These are phyloP conservation scores for Bufotes viridis DNA, from an alignment of 2,797 vertebrate genomes.

Conservation along the genomic window DNA sequence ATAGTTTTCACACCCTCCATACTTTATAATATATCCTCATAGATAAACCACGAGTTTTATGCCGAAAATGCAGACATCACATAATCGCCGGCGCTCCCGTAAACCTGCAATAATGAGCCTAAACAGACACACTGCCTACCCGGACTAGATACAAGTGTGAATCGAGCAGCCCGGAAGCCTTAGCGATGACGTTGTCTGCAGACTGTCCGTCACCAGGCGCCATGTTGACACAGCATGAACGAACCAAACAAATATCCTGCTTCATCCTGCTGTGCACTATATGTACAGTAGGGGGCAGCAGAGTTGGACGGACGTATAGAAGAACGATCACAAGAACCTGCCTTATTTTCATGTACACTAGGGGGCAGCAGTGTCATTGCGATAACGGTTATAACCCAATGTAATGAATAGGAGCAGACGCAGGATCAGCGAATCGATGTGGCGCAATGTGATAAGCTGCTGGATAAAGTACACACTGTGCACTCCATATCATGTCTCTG, in stretches of 20 bases:
- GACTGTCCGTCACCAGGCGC: background rate
- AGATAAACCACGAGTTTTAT: too few species aligned
- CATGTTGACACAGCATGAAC: background rate
- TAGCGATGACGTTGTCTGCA: conserved; percentile 33
- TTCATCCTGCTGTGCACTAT: background rate
- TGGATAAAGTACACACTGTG: too few species aligned
- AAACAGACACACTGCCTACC: conserved; percentile 24
- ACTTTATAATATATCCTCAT: too few species aligned
- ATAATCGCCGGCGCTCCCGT: too few species aligned
- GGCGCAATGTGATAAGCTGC: too few species aligned
- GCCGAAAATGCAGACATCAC: too few species aligned
- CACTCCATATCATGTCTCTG: too few species aligned
- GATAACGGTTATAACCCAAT: background rate
- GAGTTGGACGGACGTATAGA: background rate
- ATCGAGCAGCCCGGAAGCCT: conserved; percentile 45
- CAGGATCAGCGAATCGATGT: too few species aligned
- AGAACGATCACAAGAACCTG: background rate
- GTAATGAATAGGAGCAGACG: too few species aligned
- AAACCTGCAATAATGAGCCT: too few species aligned
- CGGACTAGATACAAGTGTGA: conserved; percentile 45
- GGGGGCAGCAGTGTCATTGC: background rate
- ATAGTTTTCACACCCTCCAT: too few species aligned
- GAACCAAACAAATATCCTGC: background rate
- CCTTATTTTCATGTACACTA: background rate
- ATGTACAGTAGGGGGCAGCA: background rate